Percentiles rank a stretch among this genome's conserved stretches.
phyloP scores from a whole-genome alignment of 2,113 vertebrate species.

The Acanthochromis polyacanthus region DNA sequence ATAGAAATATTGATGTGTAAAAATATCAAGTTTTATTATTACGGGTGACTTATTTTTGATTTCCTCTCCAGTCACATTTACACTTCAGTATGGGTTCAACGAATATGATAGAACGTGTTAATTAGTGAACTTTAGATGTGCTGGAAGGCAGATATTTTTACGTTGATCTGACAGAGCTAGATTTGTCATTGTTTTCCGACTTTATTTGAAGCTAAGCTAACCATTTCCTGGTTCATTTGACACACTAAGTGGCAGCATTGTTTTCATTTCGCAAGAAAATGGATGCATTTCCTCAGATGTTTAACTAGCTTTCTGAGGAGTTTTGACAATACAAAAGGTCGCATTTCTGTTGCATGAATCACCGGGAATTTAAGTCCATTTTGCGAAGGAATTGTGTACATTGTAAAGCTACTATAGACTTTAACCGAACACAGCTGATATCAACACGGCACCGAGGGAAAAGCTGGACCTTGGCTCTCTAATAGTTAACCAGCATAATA shows the following conservation, averaged over 20 bases:
- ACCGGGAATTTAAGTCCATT: neutral
- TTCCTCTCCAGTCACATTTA: neutral
- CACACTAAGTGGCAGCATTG: too few species aligned
- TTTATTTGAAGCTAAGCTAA: too few species aligned
- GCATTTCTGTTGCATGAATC: neutral
- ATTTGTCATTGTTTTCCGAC: too few species aligned
- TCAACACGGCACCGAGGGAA: neutral
- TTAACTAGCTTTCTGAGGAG: neutral
- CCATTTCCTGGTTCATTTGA: neutral
- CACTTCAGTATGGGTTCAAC: too few species aligned
- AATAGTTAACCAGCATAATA: constrained; percentile 68
- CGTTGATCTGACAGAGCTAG: too few species aligned
- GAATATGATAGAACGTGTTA: too few species aligned
- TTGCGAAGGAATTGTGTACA: neutral
- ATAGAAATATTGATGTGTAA: too few species aligned
- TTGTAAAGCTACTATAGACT: constrained; percentile 12
- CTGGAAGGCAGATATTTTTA: neutral
- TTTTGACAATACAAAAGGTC: neutral
- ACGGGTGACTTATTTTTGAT: too few species aligned
- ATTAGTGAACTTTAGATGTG: too few species aligned
- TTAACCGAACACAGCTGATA: constrained; percentile 25
- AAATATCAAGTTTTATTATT: too few species aligned
- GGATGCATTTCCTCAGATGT: neutral
- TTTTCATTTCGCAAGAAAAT: too few species aligned
- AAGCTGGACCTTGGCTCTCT: constrained; percentile 49